Conservation (phyloP, 2,888 invertebrate species). For the Rhagonycha lutea region DNA sequence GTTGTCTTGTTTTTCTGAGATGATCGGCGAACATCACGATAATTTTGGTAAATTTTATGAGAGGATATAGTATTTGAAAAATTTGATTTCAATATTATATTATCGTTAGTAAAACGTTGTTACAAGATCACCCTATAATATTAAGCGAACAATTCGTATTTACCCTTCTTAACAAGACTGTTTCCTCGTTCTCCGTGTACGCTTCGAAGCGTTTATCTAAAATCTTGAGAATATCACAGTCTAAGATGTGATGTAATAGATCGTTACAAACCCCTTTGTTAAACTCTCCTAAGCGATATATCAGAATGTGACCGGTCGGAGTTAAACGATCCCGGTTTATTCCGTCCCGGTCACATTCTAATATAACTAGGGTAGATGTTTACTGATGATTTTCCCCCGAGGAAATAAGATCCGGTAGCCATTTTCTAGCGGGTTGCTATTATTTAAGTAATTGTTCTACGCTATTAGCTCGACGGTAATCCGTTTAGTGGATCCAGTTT, state of each 20-base stretch:
- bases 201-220: conserved; percentile 34
- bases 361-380: conserved; percentile 44
- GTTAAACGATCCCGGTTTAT: background rate
- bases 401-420: conserved; percentile 55
- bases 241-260: conserved; percentile 46
- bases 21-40: background rate
- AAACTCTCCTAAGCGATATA: conserved; percentile 41
- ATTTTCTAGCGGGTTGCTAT: conserved; percentile 53
- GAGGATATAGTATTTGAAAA: background rate
- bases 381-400: conserved; percentile 51
- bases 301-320: conserved; percentile 33
- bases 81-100: conserved; percentile 36
- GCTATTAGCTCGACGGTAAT: conserved; percentile 52
- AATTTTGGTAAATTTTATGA: background rate
- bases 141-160: conserved; percentile 38
- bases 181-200: conserved; percentile 29
- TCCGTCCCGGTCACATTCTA: conserved; percentile 17
- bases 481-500: conserved; percentile 52
- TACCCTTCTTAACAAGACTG: conserved; percentile 40
- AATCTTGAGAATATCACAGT: conserved; percentile 42
- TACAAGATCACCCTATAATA: conserved; percentile 45
- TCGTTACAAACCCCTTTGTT: conserved; percentile 50
- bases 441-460: conserved; percentile 56
- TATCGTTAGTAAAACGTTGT: conserved; percentile 42
- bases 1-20: too few species aligned